phyloP scores from a whole-genome alignment of 2,888 invertebrate species.

The Lissocephala sabroskyi region DNA sequence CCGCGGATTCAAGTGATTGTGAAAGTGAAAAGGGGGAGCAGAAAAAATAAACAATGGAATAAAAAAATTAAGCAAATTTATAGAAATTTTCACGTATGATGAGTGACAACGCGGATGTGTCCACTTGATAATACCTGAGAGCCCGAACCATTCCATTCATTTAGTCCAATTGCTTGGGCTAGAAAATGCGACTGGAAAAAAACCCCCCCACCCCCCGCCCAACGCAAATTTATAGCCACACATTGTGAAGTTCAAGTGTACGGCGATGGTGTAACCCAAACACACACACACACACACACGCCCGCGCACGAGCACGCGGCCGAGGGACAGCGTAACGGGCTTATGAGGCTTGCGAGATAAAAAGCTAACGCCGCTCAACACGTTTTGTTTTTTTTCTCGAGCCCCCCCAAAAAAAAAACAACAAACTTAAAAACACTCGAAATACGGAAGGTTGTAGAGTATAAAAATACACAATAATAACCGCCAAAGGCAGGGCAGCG shows the following conservation, averaged over 20 bases:
- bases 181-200: not conserved
- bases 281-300: slow-evolving; percentile 12
- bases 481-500: slow-evolving; percentile 17
- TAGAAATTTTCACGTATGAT: too few species aligned
- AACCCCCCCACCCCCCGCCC: slow-evolving; percentile 1
- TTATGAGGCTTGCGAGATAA: not conserved
- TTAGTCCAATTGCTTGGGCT: too few species aligned
- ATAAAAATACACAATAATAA: slow-evolving; percentile 25
- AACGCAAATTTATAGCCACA: too few species aligned
- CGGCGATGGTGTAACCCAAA: slow-evolving; percentile 29
- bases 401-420: slow-evolving; percentile 7
- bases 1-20: too few species aligned
- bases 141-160: too few species aligned
- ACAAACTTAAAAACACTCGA: slow-evolving; percentile 1
- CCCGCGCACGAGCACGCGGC: not conserved
- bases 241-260: slow-evolving; percentile 4
- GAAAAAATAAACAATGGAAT: too few species aligned
- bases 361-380: slow-evolving; percentile 41
- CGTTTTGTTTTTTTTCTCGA: slow-evolving; percentile 36
- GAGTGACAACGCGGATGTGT: too few species aligned
- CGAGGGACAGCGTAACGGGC: not conserved
- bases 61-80: too few species aligned
- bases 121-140: too few species aligned
- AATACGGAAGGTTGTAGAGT: not conserved
- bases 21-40: too few species aligned